Evolutionary conservation across 53 echinoderm and acorn worm genomes (phyloP), one percentile per base, ranked within the genome.

Genomic region (Luidia sarsii): DNA sequence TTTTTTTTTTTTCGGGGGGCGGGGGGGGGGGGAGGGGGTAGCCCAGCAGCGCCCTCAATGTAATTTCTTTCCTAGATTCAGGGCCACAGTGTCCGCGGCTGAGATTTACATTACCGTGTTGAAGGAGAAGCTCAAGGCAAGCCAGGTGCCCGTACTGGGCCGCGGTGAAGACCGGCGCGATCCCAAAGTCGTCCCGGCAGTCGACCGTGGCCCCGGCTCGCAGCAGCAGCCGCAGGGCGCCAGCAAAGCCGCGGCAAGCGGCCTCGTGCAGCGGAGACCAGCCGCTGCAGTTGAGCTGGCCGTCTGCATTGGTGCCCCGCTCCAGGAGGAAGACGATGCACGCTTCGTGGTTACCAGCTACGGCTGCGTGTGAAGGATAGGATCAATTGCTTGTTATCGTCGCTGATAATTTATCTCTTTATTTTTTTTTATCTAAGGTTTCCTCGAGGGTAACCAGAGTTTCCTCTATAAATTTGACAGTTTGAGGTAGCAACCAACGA

Each of bases 221-320:
- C 13, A 95, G 84, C 1, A 95, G 77, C 22, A 64, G 52, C 33
- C 28, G 53, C 4, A 86, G 61, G 30, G 89, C 83, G 20, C 65
- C 63, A 7, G 64, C 33, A 34, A 83, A 80, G 1, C 89, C 95
- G 27, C 67, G 74, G 41, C 55, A 86, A 28, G 92, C 89, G 0
- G 89, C 95, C 39, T 91, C 84, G n/a, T 95, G 95, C 39, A 95
- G 84, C 14, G 82, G 71, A 1, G 91, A 87, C 89, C 87, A 89
- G 29, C 89, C 94, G 57, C 86, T 87, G 48, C 70, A 37, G 33
- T 20, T 37, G 29, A 79, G 63, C 31, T 84, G 84, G 75, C 87
- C 75, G 53, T 89, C 83, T 2, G 92, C 73, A 39, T 92, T 43
- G 0, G 92, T 89, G 6, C 87, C 80, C 25, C 52, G 56, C 52